Base-by-base conservation (phyloP, 2,888 invertebrate genomes). In the Choristoneura rosaceana region DNA sequence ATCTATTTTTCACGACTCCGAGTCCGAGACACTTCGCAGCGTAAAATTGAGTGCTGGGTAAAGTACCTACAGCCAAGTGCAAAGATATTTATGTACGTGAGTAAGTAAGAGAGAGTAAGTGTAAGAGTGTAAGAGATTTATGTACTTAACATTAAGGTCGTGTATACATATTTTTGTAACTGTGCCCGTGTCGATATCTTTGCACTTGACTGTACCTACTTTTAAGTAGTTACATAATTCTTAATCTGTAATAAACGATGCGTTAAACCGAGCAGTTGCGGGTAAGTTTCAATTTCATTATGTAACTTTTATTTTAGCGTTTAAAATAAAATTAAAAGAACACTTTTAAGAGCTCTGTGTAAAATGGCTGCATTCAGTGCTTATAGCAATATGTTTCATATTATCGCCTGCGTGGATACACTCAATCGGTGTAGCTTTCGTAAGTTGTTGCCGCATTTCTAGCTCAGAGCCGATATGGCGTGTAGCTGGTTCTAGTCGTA, bases 401-500 rank as follows among this genome's bases (percentile, higher is more conserved):
- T 33, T 62, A 62, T 45, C 62, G 45, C 62, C n/a, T 10, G 41
- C 17, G 43, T 12, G 55, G 9, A 25, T 25, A 55, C 12, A 55
- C 45, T 62, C 25, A 33, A 62, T 55, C 60, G 15, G 50, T 55
- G 52, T 50, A 10, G 59, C 74, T 74, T 70, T 70, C 74, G 45
- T 62, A 70, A 67, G 67, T 52, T 47, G 50, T 66, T 17, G 69
- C 70, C 61, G 73, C 74, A 77, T 77, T 78, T 77, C 77, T 77
- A 74, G 69, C 71, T 65, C 75, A 71, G 55, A 66, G 71, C 74
- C 66, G 68, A 69, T 71, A 71, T 47, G 64, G 73, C 68, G 75
- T 74, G 77, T 80, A 76, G 77, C 78, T 81, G 77, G 79, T 80
- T 82, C 80, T 76, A 75, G 77, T 73, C 76, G 74, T 74, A 75